Evolutionary conservation across 2,888 invertebrate genomes (phyloP).

Genomic region (Apomyelois bistriatella): DNA sequence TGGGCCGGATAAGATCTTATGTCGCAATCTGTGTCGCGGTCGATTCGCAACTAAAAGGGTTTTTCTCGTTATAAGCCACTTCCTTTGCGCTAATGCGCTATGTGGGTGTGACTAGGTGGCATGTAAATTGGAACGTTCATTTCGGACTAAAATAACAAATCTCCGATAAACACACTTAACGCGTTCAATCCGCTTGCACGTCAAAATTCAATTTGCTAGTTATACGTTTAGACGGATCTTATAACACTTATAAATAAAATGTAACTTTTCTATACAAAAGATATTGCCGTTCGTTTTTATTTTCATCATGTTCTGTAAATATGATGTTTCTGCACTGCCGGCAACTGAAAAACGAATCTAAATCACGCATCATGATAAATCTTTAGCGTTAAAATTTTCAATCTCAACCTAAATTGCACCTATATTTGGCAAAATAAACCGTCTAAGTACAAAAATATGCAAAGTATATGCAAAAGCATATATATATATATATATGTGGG

Average conservation of each 20-base stretch:
- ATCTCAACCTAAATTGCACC: too few relatives aligned
- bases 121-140: slow-evolving; percentile 32
- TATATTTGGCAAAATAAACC: too few relatives aligned
- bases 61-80: slow-evolving; percentile 45
- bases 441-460: background rate
- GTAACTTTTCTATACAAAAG: background rate
- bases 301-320: too few relatives aligned
- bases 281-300: too few relatives aligned
- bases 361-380: too few relatives aligned
- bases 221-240: background rate
- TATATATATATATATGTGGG: background rate
- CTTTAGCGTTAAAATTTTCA: too few relatives aligned
- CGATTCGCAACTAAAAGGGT: slow-evolving; percentile 45
- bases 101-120: slow-evolving; percentile 40
- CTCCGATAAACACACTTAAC: background rate
- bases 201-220: background rate
- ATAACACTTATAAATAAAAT: background rate
- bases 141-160: slow-evolving; percentile 16
- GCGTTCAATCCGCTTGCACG: too few relatives aligned
- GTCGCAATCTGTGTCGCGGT: slow-evolving; percentile 58
- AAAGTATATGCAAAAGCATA: background rate
- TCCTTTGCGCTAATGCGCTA: slow-evolving; percentile 41
- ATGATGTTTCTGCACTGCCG: too few relatives aligned
- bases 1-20: slow-evolving; percentile 49
- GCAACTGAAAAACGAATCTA: too few relatives aligned